Conservation (phyloP, 2,113 vertebrate genomes). For the Myocastor coypus region DNA sequence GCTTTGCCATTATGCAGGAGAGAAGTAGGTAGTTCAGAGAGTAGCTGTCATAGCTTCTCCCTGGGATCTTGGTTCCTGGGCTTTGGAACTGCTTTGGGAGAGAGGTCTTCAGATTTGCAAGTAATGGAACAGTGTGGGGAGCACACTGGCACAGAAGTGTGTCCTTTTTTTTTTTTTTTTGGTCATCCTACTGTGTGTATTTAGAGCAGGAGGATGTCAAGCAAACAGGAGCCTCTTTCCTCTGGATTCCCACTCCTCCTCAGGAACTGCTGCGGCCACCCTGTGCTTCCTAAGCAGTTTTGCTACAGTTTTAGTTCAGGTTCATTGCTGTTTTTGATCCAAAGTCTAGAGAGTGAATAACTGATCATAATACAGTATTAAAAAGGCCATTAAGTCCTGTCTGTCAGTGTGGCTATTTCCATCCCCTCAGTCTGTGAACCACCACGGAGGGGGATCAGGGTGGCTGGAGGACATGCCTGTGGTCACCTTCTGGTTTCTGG, state of each 20-base stretch:
- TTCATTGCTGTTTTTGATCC: neutral
- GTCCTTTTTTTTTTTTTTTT: neutral
- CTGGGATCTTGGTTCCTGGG: neutral
- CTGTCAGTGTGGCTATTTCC: neutral
- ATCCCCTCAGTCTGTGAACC: neutral
- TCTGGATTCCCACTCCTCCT: neutral
- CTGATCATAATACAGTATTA: neutral
- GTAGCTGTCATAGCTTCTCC: neutral
- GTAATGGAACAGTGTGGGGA: neutral
- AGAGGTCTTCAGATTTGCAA: neutral
- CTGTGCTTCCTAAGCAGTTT: neutral
- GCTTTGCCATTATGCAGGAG: conserved; percentile 10
- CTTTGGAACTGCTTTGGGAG: neutral
- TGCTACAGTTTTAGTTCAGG: neutral
- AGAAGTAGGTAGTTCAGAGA: neutral
- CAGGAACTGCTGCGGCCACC: neutral
- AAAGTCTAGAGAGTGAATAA: conserved; percentile 32
- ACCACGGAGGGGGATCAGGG: neutral
- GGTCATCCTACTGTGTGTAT: neutral
- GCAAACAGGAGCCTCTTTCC: neutral
- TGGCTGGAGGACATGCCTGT: neutral
- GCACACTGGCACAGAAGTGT: accelerated
- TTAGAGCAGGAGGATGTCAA: neutral
- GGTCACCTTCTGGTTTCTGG: neutral
- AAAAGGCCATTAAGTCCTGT: neutral